Conservation (phyloP, 1,140 invertebrate species). For the Drosophila sp. region DNA sequence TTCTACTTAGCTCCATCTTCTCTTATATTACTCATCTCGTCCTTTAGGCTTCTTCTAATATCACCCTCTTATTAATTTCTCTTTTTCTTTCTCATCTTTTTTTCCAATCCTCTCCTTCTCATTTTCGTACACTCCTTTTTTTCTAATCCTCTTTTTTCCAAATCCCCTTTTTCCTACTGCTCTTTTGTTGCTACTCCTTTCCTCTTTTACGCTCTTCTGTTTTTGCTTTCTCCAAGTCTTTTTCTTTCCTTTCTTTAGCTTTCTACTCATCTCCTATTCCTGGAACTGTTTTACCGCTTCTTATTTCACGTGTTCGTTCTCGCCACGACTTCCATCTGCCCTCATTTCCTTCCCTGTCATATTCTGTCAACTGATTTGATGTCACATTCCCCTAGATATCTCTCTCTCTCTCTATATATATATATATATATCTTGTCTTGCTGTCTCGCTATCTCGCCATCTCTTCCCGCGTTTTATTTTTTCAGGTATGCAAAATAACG, state of each 20-base stretch:
- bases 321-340: background rate
- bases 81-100: no score
- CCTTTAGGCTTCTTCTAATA: no score
- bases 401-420: background rate
- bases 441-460: background rate
- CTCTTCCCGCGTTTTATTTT: slow-evolving; percentile 15
- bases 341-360: background rate
- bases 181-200: background rate
- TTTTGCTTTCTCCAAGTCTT: background rate
- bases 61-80: no score
- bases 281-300: background rate
- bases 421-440: slow-evolving; percentile 1
- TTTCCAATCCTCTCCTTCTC: no score
- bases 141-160: no score
- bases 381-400: background rate
- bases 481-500: slow-evolving; percentile 42
- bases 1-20: no score
- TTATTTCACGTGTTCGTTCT: background rate
- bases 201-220: no score
- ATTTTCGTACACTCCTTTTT: no score
- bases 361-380: background rate
- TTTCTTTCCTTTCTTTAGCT: background rate
- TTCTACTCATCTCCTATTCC: background rate
- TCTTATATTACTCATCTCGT: no score
- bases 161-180: background rate